phyloP scores from a whole-genome alignment of 2,113 vertebrate species.

The Mesembrinibis cayennensis region DNA sequence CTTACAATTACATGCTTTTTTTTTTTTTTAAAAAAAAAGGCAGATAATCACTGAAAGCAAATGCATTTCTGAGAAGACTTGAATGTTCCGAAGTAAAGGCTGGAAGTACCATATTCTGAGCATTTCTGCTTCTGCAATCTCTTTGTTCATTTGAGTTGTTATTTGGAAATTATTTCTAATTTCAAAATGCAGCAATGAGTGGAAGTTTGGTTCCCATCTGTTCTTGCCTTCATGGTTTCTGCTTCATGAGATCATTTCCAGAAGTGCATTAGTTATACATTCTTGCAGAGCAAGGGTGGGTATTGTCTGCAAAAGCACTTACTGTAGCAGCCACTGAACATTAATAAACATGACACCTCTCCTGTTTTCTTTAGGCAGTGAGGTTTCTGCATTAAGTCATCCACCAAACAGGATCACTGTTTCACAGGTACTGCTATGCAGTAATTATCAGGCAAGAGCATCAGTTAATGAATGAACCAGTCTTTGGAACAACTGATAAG shows the following conservation, averaged over 20 bases:
- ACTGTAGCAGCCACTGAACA: background rate
- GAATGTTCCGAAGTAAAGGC: background rate
- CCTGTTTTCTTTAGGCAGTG: background rate
- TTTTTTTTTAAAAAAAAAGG: background rate
- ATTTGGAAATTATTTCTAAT: background rate
- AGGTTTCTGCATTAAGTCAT: background rate
- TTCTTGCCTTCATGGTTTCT: conserved; percentile 34
- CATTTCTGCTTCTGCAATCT: background rate
- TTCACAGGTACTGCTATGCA: background rate
- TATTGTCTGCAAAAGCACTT: background rate
- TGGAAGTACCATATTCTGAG: background rate
- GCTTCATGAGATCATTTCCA: background rate
- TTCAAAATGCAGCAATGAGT: background rate
- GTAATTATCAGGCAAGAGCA: background rate
- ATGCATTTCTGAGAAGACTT: background rate
- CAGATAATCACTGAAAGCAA: background rate
- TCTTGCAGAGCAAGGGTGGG: background rate
- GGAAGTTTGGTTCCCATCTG: conserved; percentile 36
- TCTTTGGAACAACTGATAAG: background rate
- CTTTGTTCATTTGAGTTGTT: background rate
- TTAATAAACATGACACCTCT: conserved; percentile 5
- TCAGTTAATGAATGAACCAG: background rate
- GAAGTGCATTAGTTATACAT: background rate
- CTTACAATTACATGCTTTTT: background rate
- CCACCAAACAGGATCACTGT: background rate